Evolutionary conservation across 1,140 invertebrate species (phyloP), one percentile per base, ranked within the genome.

Genomic region (Pogonognathellus flavescens): DNA sequence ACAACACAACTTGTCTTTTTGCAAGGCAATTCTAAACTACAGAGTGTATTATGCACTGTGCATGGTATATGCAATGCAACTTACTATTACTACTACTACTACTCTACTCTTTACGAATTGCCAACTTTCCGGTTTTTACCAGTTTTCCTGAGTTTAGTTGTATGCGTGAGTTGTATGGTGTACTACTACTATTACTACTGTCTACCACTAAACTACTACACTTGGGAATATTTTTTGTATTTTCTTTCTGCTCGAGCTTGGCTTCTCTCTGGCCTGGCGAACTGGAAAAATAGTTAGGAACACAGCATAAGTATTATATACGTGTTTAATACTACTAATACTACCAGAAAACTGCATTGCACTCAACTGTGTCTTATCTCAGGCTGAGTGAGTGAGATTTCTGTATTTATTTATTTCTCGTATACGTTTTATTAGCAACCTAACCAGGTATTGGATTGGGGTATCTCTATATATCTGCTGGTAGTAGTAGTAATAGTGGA

Each of bases 111-210:
- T 41, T 72, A 41, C 66, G 20, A 22, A 16, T 22, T 41, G 31
- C 41, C 70, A 16, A 76, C 70, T 76, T 49, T 76, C 70, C 70
- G 41, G 70, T 76, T 76, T 41, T 76, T 76, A 76, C 70, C 70
- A 76, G 70, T 76, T 66, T 66, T 25, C 62, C 8, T 50, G 6
- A 76, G 31, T 49, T 76, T 50, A 16, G 41, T n/a, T 66, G 20
- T 66, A 66, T 25, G 25, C 62, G 62, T 41, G 31, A 41, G 31
- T 41, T 41, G 31, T 25, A 66, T 66, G 25, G 14, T 66, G 25
- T 31, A 66, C 11, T 25, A 13, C 14, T 25, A 9, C 1, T 60
- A 66, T 25, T 66, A 66, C 53, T 66, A 66, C 53, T 66, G 25
- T 25, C 18, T 20, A 66, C 31, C 14, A 66, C 62, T 66, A 14